Conservation (phyloP, 2,113 vertebrate species). For the Phaethornis superciliosus region DNA sequence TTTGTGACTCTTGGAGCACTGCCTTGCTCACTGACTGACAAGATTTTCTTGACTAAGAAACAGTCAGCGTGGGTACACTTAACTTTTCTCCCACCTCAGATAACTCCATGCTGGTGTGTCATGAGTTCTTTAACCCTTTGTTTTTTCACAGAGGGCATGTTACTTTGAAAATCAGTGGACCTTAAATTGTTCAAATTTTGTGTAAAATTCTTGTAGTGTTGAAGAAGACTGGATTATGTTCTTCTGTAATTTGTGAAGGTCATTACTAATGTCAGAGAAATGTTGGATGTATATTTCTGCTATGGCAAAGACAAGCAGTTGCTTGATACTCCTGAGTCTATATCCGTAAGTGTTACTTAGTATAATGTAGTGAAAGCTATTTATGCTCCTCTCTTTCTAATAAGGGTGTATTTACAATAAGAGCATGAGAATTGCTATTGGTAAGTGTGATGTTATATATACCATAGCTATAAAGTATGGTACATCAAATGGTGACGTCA, state of each 20-base stretch:
- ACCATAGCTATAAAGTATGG: background rate
- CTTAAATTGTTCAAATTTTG: background rate
- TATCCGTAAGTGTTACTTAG: background rate
- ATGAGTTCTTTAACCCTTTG: background rate
- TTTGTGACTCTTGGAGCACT: background rate
- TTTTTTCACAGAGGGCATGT: background rate
- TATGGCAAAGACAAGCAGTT: background rate
- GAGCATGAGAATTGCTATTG: background rate
- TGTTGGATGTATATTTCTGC: background rate
- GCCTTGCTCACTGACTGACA: background rate
- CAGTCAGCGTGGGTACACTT: fast-evolving
- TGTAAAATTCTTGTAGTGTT: background rate
- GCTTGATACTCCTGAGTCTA: background rate
- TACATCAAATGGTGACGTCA: background rate
- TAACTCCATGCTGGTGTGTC: background rate
- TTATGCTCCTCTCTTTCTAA: background rate
- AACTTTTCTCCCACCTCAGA: background rate
- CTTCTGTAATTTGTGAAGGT: background rate
- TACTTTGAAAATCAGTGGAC: background rate
- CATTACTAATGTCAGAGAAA: background rate
- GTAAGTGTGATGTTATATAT: background rate
- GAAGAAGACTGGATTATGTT: background rate
- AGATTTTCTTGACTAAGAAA: slow-evolving; percentile 6
- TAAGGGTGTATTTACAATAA: background rate
- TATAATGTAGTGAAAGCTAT: background rate